Conservation (phyloP, 2,888 invertebrate genomes). For the Lumbricus terrestris region DNA sequence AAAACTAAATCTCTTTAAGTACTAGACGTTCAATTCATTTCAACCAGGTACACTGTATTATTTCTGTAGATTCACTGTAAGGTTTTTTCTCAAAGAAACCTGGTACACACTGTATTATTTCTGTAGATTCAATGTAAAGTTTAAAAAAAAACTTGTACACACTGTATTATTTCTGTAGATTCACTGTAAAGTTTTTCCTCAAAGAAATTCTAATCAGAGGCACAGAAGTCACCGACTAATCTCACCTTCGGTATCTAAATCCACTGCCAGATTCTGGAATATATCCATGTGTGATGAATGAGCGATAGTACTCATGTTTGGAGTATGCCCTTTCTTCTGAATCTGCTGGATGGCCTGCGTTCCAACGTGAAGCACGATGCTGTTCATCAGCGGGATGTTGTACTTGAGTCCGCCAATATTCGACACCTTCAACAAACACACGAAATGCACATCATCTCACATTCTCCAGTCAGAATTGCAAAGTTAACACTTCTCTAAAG, state of each 20-base stretch:
- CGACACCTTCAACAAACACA: constrained; percentile 38
- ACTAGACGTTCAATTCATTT: neutral
- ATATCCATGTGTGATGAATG: constrained; percentile 99
- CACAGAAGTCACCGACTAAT: neutral
- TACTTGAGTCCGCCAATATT: constrained; percentile 81
- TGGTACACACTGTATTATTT: neutral
- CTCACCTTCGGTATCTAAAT: constrained; percentile 90
- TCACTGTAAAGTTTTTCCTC: neutral
- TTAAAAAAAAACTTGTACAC: no score
- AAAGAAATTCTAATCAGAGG: neutral
- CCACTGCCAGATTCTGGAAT: constrained; percentile 97
- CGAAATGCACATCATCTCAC: no score
- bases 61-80: neutral
- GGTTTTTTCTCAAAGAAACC: neutral
- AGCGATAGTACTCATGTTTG: constrained; percentile 90
- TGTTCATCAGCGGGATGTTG: constrained; percentile 94
- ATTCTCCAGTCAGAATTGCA: neutral
- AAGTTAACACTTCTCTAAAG: neutral
- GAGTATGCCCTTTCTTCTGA: constrained; percentile 83
- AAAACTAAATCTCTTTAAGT: neutral
- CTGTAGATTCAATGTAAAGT: neutral
- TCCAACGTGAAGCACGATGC: constrained; percentile 94
- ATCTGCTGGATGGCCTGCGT: constrained; percentile 92
- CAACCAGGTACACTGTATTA: neutral
- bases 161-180: neutral